A percentile compares a stretch with the other conserved stretches of the same genome.
These are phyloP conservation scores for Leptoclinus maculatus DNA, from an alignment of 2,797 vertebrate genomes.

Conservation along the genomic window DNA sequence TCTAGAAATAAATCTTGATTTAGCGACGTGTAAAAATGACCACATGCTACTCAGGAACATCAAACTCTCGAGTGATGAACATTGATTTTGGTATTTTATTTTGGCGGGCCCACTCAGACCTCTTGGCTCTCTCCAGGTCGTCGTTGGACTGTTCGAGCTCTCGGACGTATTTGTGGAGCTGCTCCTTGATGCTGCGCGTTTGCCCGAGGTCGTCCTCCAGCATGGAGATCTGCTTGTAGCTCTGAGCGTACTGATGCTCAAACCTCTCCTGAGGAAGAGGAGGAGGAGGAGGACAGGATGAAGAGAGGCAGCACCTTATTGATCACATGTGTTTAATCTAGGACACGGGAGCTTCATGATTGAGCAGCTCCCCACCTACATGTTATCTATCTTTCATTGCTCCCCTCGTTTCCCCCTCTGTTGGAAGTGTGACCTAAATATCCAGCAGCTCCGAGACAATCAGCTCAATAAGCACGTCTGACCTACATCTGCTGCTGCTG, in stretches of 20 bases:
- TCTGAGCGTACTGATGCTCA: conserved; percentile 94
- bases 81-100: background rate
- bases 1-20: background rate
- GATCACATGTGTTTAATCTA: background rate
- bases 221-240: conserved; percentile 95
- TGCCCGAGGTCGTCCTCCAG: conserved; percentile 96
- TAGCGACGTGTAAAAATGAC: background rate
- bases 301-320: background rate
- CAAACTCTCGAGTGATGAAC: background rate
- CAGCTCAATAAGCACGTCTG: conserved; percentile 62
- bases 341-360: background rate
- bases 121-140: conserved; percentile 95
- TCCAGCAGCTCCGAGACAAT: conserved; percentile 36
- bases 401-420: background rate
- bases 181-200: conserved; percentile 95
- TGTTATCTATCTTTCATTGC: conserved; percentile 49
- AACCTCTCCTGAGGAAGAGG: conserved; percentile 88
- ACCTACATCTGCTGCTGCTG: conserved; percentile 68
- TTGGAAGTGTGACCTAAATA: conserved; percentile 62
- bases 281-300: conserved; percentile 1
- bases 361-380: background rate
- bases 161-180: conserved; percentile 95
- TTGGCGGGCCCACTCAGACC: conserved; percentile 74
- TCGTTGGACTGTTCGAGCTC: conserved; percentile 98
- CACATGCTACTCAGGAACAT: background rate